Conservation (phyloP, 2,797 vertebrate species). For the Apogon talboti region DNA sequence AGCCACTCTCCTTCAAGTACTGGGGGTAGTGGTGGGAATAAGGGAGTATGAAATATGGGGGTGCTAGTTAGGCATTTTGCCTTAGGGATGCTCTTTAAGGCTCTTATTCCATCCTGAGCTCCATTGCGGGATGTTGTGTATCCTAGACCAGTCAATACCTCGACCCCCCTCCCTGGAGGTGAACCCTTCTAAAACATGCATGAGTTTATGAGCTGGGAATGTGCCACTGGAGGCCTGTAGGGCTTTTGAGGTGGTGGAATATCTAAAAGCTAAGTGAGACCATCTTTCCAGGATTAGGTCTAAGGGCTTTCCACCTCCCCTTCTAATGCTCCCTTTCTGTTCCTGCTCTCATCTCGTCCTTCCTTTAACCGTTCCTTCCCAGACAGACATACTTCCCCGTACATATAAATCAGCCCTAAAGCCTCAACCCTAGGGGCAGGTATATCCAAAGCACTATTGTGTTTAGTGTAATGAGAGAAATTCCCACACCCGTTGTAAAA, state of each 20-base stretch:
- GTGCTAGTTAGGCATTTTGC: slow-evolving; percentile 65
- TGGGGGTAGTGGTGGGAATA: slow-evolving; percentile 22
- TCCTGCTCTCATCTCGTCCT: slow-evolving; percentile 45
- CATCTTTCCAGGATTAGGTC: slow-evolving; percentile 75
- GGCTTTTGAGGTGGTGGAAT: slow-evolving; percentile 72
- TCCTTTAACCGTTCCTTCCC: slow-evolving; percentile 19
- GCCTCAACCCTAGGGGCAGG: slow-evolving; percentile 41
- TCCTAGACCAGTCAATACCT: slow-evolving; percentile 80
- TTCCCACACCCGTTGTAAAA: slow-evolving; percentile 25
- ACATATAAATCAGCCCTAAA: slow-evolving; percentile 60
- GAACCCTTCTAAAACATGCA: slow-evolving; percentile 83
- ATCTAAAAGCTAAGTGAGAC: slow-evolving; percentile 75
- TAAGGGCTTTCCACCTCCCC: slow-evolving; percentile 61
- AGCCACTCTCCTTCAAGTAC: slow-evolving; percentile 39
- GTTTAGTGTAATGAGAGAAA: slow-evolving; percentile 47
- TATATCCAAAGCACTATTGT: slow-evolving; percentile 39
- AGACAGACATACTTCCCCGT: slow-evolving; percentile 54
- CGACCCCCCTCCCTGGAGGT: slow-evolving; percentile 60
- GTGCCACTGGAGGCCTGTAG: slow-evolving; percentile 67
- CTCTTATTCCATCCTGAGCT: slow-evolving; percentile 69
- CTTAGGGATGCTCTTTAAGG: slow-evolving; percentile 73
- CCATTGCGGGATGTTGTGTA: slow-evolving; percentile 71
- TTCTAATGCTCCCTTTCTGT: slow-evolving; percentile 56
- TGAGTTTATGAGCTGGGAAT: slow-evolving; percentile 77
- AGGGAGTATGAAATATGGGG: slow-evolving; percentile 59